Base-by-base conservation (phyloP, 2,113 vertebrate species). In the Riparia riparia region DNA sequence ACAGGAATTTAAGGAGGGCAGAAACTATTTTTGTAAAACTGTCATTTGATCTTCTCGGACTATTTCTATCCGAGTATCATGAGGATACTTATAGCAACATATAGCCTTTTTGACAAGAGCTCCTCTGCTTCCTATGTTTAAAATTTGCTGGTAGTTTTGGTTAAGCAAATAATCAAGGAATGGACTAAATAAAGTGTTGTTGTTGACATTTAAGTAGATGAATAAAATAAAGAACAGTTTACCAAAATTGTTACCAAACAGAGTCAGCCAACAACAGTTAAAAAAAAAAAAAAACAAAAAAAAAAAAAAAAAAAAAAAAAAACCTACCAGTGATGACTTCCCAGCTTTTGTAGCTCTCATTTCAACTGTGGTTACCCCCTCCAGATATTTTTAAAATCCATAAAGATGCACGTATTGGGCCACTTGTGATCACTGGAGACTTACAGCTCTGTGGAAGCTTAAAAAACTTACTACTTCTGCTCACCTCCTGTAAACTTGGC, bases 61-160 rank as follows among this genome's bases (percentile, higher is more conserved):
- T 96, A 93, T 94, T 81, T 97, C 92, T 94, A 66, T 77, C 82
- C 5, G 6, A 86, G 79, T 66, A 90, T 37, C 78, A 68, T 32
- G 74, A 85, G 26, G 68, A 82, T 44, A 80, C 61, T 41, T 74
- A 88, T 10, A 78, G 79, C 17, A 82, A 56, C 49, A 41, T 68
- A 86, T 0, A 88, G 44, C 8, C 18, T 51, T 73, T 83, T 58
- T 70, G 21, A n/a, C 24, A 68, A 60, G 32, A 81, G 39, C 24
- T 86, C 49, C 69, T 6, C 42, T 54, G 47, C 47, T 84, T 88
- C 56, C 42, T 39, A 4, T 25, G 19, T 14, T 37, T 34, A 91
- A 93, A 90, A 86, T 34, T 29, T 85, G 16, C 22, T 54, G 44
- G 17, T n/a, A n/a, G 7, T n/a, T 93, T 89, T 85, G 29, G 34